Base-by-base conservation (phyloP, 2,113 vertebrate species). In the Sceloporus tristichus region DNA sequence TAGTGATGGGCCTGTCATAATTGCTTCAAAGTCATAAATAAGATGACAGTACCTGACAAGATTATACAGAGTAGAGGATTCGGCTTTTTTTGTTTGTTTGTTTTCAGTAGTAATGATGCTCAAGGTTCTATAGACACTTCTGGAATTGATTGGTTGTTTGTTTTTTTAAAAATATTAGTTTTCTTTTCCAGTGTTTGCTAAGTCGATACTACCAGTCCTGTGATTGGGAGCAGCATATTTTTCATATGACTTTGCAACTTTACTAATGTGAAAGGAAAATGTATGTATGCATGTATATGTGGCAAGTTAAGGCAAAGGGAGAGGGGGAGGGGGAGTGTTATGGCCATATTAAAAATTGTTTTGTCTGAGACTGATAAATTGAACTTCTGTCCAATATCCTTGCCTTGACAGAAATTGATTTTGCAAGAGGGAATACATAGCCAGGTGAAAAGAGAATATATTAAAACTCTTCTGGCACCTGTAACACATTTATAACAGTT, bases 401-500 rank as follows among this genome's bases (percentile, higher is more conserved):
- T 86, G 59, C 59, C 27, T 21, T 78, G 56, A 21, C 34, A 79
- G 48, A 48, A 66, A 71, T 54, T 23, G 19, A 59, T 80, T 81
- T 80, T 68, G 16, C 65, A 29, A 42, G 73, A 62, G 29, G 62
- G 18, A 86, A 79, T 83, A n/a, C 10, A 0, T 6, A 5, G 0
- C 0, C 82, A 71, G 77, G 66, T 68, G 76, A 68, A 16, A 85
- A 62, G 81, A 75, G 62, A n/a, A 90, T 91, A 42, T 91, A n/a
- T 86, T 70, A 74, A 75, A 66, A 54, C 82, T 82, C 73, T 79
- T 56, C 42, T 62, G 53, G 74, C 74, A 74, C 42, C 25, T 73
- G 86, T 89, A 70, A 62, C 18, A 34, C 56, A 8, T 23, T 34
- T 86, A 70, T 75, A 75, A 16, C 25, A 59, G 40, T 19, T 85